Evolutionary conservation across 2,888 invertebrate species (phyloP).

Genomic region (Harpagoxenus sublaevis): DNA sequence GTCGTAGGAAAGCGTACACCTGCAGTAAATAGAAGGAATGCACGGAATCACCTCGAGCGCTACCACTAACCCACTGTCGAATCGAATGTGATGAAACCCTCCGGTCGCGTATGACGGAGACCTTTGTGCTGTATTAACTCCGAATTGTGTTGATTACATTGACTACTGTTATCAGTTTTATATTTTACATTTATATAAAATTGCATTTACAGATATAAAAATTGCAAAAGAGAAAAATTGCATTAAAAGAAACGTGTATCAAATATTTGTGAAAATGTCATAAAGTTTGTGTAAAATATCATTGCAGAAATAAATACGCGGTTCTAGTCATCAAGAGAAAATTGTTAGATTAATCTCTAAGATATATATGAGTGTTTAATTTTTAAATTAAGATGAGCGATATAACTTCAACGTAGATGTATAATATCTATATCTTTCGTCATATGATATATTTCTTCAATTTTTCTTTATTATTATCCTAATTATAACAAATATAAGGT

Average conservation of each 20-base stretch:
- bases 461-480: background rate
- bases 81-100: slow-evolving; percentile 27
- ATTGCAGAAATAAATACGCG: background rate
- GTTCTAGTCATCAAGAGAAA: background rate
- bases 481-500: slow-evolving; percentile 20
- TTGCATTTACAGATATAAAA: background rate
- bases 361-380: background rate
- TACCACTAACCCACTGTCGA: slow-evolving; percentile 18
- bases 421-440: background rate
- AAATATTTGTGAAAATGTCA: background rate
- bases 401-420: background rate
- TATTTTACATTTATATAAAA: background rate
- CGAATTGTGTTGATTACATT: slow-evolving; percentile 7
- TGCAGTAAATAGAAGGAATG: slow-evolving; percentile 55
- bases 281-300: background rate
- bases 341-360: background rate
- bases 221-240: too few relatives aligned
- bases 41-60: slow-evolving; percentile 59
- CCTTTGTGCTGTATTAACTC: background rate
- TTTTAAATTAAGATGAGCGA: background rate
- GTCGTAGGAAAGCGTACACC: slow-evolving; percentile 45
- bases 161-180: background rate
- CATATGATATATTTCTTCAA: background rate
- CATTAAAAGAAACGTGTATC: background rate
- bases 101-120: background rate